These are phyloP conservation scores for Seira ritae DNA, from an alignment of 2,888 invertebrate genomes.

Conservation along the genomic window DNA sequence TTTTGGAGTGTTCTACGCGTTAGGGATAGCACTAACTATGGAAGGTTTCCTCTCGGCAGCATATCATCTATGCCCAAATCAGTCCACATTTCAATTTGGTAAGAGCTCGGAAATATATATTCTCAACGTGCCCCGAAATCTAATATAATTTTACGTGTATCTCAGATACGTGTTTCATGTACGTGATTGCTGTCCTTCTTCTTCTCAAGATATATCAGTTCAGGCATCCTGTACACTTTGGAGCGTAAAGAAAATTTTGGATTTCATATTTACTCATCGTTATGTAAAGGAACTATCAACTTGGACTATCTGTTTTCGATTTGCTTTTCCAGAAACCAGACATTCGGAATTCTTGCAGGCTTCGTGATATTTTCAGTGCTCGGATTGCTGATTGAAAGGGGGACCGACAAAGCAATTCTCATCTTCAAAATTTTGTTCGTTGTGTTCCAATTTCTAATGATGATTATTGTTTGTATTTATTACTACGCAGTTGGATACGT, in stretches of 20 bases:
- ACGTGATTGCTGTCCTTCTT: constrained; percentile 78
- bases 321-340: constrained; percentile 67
- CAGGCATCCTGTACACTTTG: constrained; percentile 66
- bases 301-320: neutral
- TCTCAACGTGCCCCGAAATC: too few relatives aligned
- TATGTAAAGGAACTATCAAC: neutral
- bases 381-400: constrained; percentile 68
- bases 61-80: constrained; percentile 71
- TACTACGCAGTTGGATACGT: constrained; percentile 71
- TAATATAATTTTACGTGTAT: too few relatives aligned
- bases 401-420: constrained; percentile 45
- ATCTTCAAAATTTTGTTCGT: constrained; percentile 66
- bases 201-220: constrained; percentile 79
- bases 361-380: constrained; percentile 67
- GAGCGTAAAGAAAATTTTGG: constrained; percentile 58
- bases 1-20: constrained; percentile 70
- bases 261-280: too few relatives aligned
- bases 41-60: constrained; percentile 68
- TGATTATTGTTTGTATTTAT: constrained; percentile 57
- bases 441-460: constrained; percentile 58
- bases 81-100: constrained; percentile 71
- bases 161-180: constrained; percentile 80
- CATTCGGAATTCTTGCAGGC: constrained; percentile 65
- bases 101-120: constrained; percentile 5
- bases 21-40: constrained; percentile 69